Base-by-base conservation (phyloP, 2,113 vertebrate genomes). In the Phrynocephalus versicolor region DNA sequence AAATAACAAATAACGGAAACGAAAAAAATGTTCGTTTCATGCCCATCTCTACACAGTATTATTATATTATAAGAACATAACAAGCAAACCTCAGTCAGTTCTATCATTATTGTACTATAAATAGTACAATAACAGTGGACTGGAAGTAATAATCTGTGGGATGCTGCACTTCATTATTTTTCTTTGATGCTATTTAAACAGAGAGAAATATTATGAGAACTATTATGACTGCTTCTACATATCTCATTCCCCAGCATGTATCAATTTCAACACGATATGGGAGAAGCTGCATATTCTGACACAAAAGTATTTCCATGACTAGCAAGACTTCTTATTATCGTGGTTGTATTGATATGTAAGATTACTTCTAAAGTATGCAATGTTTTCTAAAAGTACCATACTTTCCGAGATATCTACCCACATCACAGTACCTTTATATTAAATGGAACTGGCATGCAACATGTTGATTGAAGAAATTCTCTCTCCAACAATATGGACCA, bases 321-420 rank as follows among this genome's bases (percentile, higher is more conserved):
- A 27, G 39, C 27, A 51, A 27, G 71, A 64, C 23, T 18, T 30
- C 39, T 65, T 51, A 64, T 83, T 83, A 83, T 64, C 58, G 1
- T 77, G 19, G 6, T 82, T 92, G 83, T 25, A n/a, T 39, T 85
- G 58, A 18, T 70, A 5, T 82, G 1, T 35, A 58, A 79, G 79
- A 80, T 73, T 73, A 35, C 35, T 67, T 35, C 35, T 35, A 79
- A 23, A 0, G 21, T 10, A 19, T 3, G 30, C 27, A 64, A 25
- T 39, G 30, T 73, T 72, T 82, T 55, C 67, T 35, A 27, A 41
- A 73, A 62, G 57, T 39, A n/a, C n/a, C n/a, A n/a, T n/a, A n/a
- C 16, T 58, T 72, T 74, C 25, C 55, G 74, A 30, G 37, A 33
- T 35, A 16, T 39, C 62, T 51, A 65, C n/a, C 30, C 71, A 84